These are phyloP conservation scores for Megaceryle alcyon DNA, from an alignment of 2,797 vertebrate genomes.

Conservation along the genomic window DNA sequence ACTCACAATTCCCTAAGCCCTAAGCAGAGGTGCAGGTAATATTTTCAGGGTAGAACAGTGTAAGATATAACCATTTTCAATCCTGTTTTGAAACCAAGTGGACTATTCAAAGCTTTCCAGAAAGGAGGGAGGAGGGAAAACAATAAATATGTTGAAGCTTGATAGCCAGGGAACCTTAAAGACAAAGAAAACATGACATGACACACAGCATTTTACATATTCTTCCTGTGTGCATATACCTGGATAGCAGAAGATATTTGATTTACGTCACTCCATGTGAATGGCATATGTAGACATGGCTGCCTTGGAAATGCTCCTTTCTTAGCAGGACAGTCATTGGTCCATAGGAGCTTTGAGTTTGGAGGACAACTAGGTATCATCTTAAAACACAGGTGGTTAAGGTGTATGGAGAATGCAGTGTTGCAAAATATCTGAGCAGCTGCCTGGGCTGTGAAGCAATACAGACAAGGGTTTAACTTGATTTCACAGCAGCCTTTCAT, in stretches of 20 bases:
- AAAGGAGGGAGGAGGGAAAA: neutral
- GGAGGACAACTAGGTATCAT: neutral
- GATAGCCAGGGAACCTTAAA: neutral
- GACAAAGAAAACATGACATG: neutral
- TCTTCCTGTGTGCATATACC: neutral
- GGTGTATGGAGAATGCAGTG: neutral
- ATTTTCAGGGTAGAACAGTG: neutral
- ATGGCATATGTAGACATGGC: neutral
- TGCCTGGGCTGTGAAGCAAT: neutral
- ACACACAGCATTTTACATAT: neutral
- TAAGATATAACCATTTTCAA: neutral
- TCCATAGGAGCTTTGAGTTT: neutral
- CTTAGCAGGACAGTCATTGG: neutral
- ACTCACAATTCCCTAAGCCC: neutral
- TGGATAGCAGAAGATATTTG: neutral
- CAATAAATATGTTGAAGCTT: neutral
- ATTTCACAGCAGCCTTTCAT: neutral
- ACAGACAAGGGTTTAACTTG: neutral
- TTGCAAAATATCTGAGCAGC: neutral
- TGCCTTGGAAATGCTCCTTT: neutral
- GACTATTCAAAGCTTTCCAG: neutral
- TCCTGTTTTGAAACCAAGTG: neutral
- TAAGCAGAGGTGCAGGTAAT: neutral
- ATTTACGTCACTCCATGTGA: neutral
- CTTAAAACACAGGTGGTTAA: neutral